Conservation (phyloP, 2,797 vertebrate species). For the Leucoraja ocellata region DNA sequence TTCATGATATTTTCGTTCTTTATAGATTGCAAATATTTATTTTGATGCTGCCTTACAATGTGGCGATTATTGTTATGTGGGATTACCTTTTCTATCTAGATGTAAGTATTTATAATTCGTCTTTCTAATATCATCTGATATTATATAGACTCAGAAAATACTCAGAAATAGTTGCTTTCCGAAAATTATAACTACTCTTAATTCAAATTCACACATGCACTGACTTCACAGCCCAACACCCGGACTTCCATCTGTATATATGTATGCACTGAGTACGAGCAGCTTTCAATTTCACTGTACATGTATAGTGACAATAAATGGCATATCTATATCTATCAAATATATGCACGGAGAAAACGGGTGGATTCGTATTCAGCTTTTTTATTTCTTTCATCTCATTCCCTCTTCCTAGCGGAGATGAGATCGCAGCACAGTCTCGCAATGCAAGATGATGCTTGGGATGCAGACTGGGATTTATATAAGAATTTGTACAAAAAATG, state of each 20-base stretch:
- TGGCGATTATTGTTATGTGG: conserved; percentile 89
- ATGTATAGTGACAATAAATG: no score
- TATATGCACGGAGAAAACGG: neutral
- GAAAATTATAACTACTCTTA: no score
- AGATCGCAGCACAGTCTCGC: conserved; percentile 69
- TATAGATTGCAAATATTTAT: conserved; percentile 97
- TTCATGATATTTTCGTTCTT: conserved; percentile 43
- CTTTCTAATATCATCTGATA: no score
- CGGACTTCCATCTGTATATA: no score
- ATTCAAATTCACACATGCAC: no score
- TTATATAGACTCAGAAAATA: no score
- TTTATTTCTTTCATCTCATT: neutral
- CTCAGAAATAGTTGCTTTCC: no score
- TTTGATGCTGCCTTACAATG: conserved; percentile 91
- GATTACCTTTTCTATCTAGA: conserved; percentile 87
- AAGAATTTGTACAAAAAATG: conserved; percentile 81
- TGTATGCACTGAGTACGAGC: no score
- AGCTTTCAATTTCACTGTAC: no score
- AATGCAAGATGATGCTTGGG: conserved; percentile 88
- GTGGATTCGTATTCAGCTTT: neutral
- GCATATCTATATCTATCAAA: no score
- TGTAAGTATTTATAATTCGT: conserved; percentile 65
- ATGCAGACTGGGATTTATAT: conserved; percentile 84
- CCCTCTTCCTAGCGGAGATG: conserved; percentile 67
- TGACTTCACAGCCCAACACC: no score